Conservation (phyloP, 2,888 invertebrate genomes). For the Apamea epomidion region DNA sequence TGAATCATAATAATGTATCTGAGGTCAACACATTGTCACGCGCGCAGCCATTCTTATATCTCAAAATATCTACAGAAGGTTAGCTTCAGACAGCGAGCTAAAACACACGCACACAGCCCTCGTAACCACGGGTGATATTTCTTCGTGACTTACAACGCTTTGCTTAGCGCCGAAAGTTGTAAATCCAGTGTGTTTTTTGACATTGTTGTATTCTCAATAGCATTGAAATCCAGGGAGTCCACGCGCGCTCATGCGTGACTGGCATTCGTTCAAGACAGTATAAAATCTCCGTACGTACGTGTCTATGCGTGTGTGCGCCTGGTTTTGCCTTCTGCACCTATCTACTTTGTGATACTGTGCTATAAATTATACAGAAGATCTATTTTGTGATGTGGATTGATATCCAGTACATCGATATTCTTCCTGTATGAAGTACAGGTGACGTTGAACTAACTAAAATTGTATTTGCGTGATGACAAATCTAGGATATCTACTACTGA, state of each 20-base stretch:
- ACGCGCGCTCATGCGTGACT: no score
- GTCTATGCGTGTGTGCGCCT: neutral
- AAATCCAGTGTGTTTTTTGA: neutral
- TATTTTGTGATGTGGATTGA: neutral
- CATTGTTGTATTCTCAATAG: neutral
- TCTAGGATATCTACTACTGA: no score
- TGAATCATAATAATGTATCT: constrained; percentile 14
- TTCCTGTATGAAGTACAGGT: neutral
- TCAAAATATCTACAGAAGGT: neutral
- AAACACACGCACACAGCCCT: neutral
- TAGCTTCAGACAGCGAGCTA: neutral
- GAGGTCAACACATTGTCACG: constrained; percentile 15
- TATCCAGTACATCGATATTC: neutral
- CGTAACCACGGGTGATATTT: neutral
- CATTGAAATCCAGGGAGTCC: neutral
- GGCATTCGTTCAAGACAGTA: neutral
- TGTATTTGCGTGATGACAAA: neutral
- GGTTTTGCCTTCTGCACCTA: neutral
- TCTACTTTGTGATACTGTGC: neutral
- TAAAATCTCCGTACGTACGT: neutral
- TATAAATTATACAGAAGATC: neutral
- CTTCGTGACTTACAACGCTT: neutral
- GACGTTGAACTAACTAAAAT: no score
- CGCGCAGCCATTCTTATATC: neutral
- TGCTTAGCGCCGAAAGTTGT: neutral